A percentile compares a stretch with the other conserved stretches of the same genome.
Evolutionary conservation across 2,113 vertebrate species (phyloP).

Genomic region (Rhegmatorhina hoffmannsi): DNA sequence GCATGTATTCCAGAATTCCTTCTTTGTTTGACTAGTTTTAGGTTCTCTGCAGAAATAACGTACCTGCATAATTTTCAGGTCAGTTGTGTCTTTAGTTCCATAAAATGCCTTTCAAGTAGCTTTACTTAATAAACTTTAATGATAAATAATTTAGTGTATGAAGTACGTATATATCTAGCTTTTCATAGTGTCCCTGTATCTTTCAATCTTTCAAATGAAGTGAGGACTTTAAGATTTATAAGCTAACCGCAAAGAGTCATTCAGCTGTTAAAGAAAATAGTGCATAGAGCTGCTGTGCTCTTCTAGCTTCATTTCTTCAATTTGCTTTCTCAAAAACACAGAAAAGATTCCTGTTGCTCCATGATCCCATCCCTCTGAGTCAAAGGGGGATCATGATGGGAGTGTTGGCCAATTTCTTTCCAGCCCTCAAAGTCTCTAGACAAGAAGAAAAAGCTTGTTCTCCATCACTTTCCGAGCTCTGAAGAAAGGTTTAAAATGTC

Average conservation of each 20-base stretch:
- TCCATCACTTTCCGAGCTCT: not conserved
- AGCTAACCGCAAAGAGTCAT: not conserved
- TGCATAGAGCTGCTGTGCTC: not conserved
- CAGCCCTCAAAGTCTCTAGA: not conserved
- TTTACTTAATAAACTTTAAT: not conserved
- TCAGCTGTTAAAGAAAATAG: not conserved
- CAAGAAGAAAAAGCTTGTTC: not conserved
- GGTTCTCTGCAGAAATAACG: not conserved
- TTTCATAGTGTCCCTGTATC: not conserved
- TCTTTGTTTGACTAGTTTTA: slow-evolving; percentile 19
- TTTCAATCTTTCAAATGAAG: not conserved
- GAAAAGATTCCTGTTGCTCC: not conserved
- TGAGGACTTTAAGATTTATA: not conserved
- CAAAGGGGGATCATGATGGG: not conserved
- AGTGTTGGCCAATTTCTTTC: not conserved
- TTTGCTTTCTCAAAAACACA: not conserved
- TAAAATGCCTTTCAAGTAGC: not conserved
- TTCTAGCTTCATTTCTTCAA: not conserved
- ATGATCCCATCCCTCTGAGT: not conserved
- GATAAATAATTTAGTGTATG: not conserved
- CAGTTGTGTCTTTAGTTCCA: not conserved
- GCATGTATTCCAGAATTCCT: not conserved
- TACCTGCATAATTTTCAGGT: not conserved
- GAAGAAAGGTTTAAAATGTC: not conserved
- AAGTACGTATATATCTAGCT: not conserved